A percentile compares a stretch with the other conserved stretches of the same genome.
Conservation (phyloP, 2,113 vertebrate species). For the Eulemur macaco region DNA sequence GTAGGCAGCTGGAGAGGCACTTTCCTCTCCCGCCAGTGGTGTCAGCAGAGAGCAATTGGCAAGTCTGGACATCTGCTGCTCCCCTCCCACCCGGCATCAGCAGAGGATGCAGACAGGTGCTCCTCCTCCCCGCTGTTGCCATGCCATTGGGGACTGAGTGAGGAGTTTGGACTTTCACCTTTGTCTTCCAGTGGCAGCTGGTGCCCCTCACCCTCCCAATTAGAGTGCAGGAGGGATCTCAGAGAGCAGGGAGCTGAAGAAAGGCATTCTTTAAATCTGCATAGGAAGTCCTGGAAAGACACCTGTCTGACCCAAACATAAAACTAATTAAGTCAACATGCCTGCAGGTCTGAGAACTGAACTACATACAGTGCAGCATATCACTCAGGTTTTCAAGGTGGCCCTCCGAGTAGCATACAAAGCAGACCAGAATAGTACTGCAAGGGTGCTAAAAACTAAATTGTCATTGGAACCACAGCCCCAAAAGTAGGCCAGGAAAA, state of each 20-base stretch:
- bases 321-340: constrained; percentile 12
- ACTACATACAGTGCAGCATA: not conserved
- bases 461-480: constrained; percentile 26
- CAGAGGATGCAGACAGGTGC: constrained; percentile 38
- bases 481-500: constrained; percentile 56
- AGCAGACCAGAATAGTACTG: not conserved
- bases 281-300: constrained; percentile 15
- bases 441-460: constrained; percentile 34
- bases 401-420: constrained; percentile 16
- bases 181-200: constrained; percentile 44
- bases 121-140: not conserved
- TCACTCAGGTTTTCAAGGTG: not conserved
- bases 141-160: constrained; percentile 25
- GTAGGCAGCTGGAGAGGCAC: not conserved
- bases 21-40: constrained; percentile 13
- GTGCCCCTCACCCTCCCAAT: constrained; percentile 41
- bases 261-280: constrained; percentile 54
- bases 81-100: not conserved
- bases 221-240: constrained; percentile 12
- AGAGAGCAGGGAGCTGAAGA: not conserved
- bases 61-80: constrained; percentile 31
- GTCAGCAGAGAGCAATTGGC: not conserved
- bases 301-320: constrained; percentile 14
- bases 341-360: constrained; percentile 30
- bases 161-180: constrained; percentile 49